Percentiles rank a stretch among this genome's conserved stretches.
Evolutionary conservation across 2,888 invertebrate genomes (phyloP).

Genomic region (Lasioglossum villosulum): DNA sequence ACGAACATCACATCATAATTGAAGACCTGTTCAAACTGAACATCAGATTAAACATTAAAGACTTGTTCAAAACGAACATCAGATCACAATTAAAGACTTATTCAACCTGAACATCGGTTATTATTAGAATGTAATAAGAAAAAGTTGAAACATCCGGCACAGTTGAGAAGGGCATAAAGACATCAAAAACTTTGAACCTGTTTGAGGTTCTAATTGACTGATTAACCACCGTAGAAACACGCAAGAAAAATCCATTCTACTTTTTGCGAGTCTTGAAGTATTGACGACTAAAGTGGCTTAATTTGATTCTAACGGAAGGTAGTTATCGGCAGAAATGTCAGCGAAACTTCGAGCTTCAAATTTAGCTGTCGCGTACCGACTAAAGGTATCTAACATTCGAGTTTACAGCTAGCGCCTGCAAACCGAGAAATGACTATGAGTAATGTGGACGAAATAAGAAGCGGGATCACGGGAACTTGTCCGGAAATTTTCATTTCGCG

Average conservation of each 20-base stretch:
- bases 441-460: conserved; percentile 48
- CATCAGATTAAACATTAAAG: too few species aligned
- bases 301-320: conserved; percentile 21
- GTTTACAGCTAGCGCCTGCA: neutral
- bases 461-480: conserved; percentile 29
- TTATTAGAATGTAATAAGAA: neutral
- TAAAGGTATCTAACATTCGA: conserved; percentile 57
- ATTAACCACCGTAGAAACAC: neutral
- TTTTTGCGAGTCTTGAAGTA: neutral
- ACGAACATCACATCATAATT: too few species aligned
- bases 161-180: neutral
- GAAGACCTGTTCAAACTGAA: too few species aligned
- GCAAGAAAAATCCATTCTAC: neutral
- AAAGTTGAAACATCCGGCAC: neutral
- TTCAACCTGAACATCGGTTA: too few species aligned
- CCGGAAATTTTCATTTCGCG: conserved; percentile 53
- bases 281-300: conserved; percentile 33
- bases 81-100: too few species aligned
- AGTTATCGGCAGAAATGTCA: conserved; percentile 39
- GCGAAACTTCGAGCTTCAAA: conserved; percentile 56
- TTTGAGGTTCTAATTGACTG: neutral
- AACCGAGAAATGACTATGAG: conserved; percentile 36
- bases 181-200: neutral
- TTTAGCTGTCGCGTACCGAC: conserved; percentile 49
- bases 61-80: too few species aligned